Base-by-base conservation (phyloP, 2,113 vertebrate genomes). In the Pelodiscus sinensis region DNA sequence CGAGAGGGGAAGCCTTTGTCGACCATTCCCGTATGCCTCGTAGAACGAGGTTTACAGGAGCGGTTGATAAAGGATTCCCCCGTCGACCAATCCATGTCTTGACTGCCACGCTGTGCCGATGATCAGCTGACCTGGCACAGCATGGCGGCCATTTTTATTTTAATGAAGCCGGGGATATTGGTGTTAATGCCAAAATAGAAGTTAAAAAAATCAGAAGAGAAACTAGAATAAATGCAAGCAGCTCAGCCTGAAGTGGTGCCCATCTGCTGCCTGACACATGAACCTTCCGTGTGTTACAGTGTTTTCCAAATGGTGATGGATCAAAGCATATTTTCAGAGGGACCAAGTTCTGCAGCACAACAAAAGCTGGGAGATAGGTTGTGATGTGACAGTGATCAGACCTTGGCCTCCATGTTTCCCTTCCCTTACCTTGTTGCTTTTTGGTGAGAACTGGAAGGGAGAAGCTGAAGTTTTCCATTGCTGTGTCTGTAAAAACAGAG, bases 371-470 rank as follows among this genome's bases (percentile, higher is more conserved):
- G 68, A n/a, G 5, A n/a, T 12, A 29, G 24, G 5, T n/a, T n/a
- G 65, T 35, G 65, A 29, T 8, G 12, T 44, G 58, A 71, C 44
- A 3, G 29, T 90, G 51, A 21, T 0, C 1, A 71, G 87, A 50
- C 84, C 82, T 79, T 56, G 62, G 57, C 8, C 13, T 35, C 65
- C 79, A 18, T 8, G 5, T n/a, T 24, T 29, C 51, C 9, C 11
- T 50, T 68, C 31, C 4, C 12, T 93, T 92, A 97, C 97, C 97
- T 97, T 94, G 82, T 62, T 97, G 84, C 13, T 96, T 93, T 88
- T 89, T 79, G 82, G 81, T 91, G 58, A 95, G 87, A 65, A 89
- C 68, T 78, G 93, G 55, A 55, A 94, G 4, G 0, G 18, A 44
- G 60, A 92, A 50, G 58, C 89, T 83, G 51, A 89, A 62, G 52